These are phyloP conservation scores for Luperina testacea DNA, from an alignment of 2,888 invertebrate genomes.

Conservation along the genomic window DNA sequence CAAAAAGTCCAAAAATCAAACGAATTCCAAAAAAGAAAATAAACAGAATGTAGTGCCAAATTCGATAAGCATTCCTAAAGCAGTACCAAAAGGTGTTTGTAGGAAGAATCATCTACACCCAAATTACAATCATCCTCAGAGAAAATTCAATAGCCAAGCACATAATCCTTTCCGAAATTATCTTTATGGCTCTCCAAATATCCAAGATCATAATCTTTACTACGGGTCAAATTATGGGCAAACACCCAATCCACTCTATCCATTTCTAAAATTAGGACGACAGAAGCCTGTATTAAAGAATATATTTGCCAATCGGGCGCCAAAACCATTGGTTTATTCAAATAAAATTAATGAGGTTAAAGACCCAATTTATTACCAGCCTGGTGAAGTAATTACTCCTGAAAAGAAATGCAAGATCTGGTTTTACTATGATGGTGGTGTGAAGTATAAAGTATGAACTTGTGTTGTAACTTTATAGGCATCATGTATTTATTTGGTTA, in stretches of 20 bases:
- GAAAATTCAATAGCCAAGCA: conserved; percentile 26
- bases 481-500: conserved; percentile 17
- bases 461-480: conserved; percentile 63
- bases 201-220: conserved; percentile 8
- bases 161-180: conserved; percentile 41
- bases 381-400: conserved; percentile 69
- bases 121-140: conserved; percentile 41
- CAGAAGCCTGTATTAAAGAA: conserved; percentile 54
- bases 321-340: conserved; percentile 52
- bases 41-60: not conserved
- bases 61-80: conserved; percentile 5
- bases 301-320: conserved; percentile 44
- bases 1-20: not conserved
- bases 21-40: not conserved
- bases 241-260: conserved; percentile 28
- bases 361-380: conserved; percentile 72
- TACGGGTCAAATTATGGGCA: conserved; percentile 19
- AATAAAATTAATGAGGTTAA: conserved; percentile 37
- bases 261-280: conserved; percentile 46
- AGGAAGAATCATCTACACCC: conserved; percentile 24
- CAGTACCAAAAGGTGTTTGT: conserved; percentile 40
- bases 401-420: conserved; percentile 79
- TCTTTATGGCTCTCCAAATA: conserved; percentile 20
- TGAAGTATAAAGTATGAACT: conserved; percentile 83
- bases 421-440: conserved; percentile 79